These are phyloP conservation scores for Nowickia ferox DNA, from an alignment of 2,888 invertebrate genomes.

Conservation along the genomic window DNA sequence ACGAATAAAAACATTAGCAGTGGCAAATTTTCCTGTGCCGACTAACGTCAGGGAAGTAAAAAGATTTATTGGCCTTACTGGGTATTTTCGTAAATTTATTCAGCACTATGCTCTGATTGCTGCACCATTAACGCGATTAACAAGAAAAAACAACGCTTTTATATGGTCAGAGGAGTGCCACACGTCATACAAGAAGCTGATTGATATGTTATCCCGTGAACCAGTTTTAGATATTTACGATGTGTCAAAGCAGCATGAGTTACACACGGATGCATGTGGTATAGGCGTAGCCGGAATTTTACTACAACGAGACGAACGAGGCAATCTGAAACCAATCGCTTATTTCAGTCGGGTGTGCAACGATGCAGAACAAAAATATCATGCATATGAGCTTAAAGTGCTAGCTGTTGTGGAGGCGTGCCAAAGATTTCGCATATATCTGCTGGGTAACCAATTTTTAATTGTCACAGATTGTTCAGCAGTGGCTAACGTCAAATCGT, in stretches of 20 bases:
- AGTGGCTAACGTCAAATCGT: constrained; percentile 51
- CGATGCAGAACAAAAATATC: constrained; percentile 50
- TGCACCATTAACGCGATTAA: too few species aligned
- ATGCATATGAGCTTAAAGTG: constrained; percentile 60
- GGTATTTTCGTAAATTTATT: constrained; percentile 77
- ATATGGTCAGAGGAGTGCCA: constrained; percentile 60
- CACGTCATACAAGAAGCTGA: constrained; percentile 65
- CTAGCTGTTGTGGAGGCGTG: constrained; percentile 58
- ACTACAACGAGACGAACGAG: constrained; percentile 40
- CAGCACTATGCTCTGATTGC: constrained; percentile 70
- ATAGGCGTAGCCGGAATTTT: constrained; percentile 45
- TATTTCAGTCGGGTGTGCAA: constrained; percentile 64
- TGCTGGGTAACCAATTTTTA: constrained; percentile 61
- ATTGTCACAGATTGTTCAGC: constrained; percentile 60
- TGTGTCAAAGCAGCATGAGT: constrained; percentile 58
- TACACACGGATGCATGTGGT: constrained; percentile 35
- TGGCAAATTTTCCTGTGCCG: constrained; percentile 36
- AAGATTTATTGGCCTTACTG: constrained; percentile 40
- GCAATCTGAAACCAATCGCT: constrained; percentile 25
- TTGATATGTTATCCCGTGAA: constrained; percentile 71
- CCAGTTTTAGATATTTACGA: constrained; percentile 63
- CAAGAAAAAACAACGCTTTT: constrained; percentile 60
- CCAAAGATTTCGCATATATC: constrained; percentile 65
- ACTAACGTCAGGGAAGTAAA: too few species aligned
- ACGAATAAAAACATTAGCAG: constrained; percentile 73